A percentile compares a stretch with the other conserved stretches of the same genome.
These are phyloP conservation scores for Amitus sp. DNA, from an alignment of 2,888 invertebrate genomes.

Conservation along the genomic window DNA sequence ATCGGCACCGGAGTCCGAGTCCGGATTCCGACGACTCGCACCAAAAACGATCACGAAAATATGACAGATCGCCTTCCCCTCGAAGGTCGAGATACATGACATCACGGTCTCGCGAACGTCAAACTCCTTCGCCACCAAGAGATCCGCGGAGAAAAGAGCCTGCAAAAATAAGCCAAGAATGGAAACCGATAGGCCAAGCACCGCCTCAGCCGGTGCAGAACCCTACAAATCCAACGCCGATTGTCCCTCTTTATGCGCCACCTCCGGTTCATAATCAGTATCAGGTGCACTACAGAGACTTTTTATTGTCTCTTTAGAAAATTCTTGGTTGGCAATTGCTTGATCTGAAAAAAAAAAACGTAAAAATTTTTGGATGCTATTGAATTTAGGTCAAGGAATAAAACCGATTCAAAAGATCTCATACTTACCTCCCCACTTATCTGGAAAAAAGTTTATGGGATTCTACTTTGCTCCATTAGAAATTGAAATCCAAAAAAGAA, in stretches of 20 bases:
- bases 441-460: too few relatives aligned
- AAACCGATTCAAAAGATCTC: too few relatives aligned
- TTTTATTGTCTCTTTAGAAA: too few relatives aligned
- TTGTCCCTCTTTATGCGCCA: slow-evolving; percentile 45
- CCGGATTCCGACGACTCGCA: slow-evolving; percentile 60
- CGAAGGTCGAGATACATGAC: slow-evolving; percentile 58
- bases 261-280: slow-evolving; percentile 58
- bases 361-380: too few relatives aligned
- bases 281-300: slow-evolving; percentile 50
- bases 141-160: slow-evolving; percentile 58
- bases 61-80: slow-evolving; percentile 59
- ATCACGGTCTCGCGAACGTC: slow-evolving; percentile 57
- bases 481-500: too few relatives aligned
- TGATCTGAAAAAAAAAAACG: too few relatives aligned
- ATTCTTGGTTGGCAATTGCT: too few relatives aligned
- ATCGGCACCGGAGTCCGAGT: slow-evolving; percentile 59
- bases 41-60: slow-evolving; percentile 57
- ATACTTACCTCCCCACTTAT: too few relatives aligned
- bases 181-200: slow-evolving; percentile 50
- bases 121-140: slow-evolving; percentile 55
- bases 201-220: slow-evolving; percentile 41
- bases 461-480: too few relatives aligned
- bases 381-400: too few relatives aligned
- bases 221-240: slow-evolving; percentile 43
- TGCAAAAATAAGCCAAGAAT: slow-evolving; percentile 50